Conservation (phyloP, 2,113 vertebrate genomes). For the Brienomyrus longianalis region DNA sequence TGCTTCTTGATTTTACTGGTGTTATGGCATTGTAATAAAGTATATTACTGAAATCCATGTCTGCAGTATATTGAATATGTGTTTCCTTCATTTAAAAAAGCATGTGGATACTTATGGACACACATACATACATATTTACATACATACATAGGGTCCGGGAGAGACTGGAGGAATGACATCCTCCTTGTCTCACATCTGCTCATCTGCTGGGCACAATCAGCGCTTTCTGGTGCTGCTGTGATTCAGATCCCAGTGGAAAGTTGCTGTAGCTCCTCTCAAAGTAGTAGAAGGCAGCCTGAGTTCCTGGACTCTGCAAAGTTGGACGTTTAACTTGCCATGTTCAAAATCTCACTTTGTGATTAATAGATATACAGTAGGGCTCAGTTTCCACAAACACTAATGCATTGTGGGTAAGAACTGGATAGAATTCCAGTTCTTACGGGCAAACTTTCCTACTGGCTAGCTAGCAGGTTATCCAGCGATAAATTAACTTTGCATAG, state of each 20-base stretch:
- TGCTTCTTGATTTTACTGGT: background rate
- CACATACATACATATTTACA: background rate
- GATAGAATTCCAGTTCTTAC: background rate
- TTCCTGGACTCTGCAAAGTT: background rate
- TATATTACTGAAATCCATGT: background rate
- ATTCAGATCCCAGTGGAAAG: background rate
- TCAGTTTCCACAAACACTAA: background rate
- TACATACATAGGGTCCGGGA: background rate
- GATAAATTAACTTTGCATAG: background rate
- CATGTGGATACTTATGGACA: background rate
- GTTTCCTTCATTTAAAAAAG: background rate
- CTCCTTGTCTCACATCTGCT: background rate
- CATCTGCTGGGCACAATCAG: background rate
- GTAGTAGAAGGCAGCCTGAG: background rate
- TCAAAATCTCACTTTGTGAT: background rate
- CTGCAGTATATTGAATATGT: background rate
- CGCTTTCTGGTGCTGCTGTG: background rate
- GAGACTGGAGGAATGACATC: background rate
- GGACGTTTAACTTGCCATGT: background rate
- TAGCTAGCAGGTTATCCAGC: background rate
- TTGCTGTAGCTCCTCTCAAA: background rate
- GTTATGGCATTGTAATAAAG: background rate
- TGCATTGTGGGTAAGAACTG: background rate
- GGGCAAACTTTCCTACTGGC: background rate
- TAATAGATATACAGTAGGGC: background rate